A percentile compares a stretch with the other conserved stretches of the same genome.
phyloP scores from a whole-genome alignment of 2,113 vertebrate genomes.

The Centropus unirufus region DNA sequence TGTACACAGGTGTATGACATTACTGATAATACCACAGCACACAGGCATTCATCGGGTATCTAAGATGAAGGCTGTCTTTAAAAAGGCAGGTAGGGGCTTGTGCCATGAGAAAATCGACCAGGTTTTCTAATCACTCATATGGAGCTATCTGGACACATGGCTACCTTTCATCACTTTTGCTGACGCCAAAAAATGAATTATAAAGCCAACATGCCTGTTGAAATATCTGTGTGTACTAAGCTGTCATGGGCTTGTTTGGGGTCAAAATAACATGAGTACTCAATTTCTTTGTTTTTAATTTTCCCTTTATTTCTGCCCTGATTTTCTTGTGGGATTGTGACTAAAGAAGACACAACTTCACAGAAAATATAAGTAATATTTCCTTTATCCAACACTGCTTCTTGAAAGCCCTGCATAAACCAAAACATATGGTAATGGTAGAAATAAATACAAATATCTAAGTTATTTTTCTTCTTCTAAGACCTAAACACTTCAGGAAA shows the following conservation, averaged over 20 bases:
- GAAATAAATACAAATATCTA: not conserved
- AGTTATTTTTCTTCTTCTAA: not conserved
- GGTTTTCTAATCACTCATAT: slow-evolving; percentile 47
- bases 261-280: slow-evolving; percentile 24
- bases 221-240: slow-evolving; percentile 64
- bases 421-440: not conserved
- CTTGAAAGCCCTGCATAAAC: not conserved
- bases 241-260: slow-evolving; percentile 56
- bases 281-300: slow-evolving; percentile 10
- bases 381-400: not conserved
- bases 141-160: slow-evolving; percentile 67
- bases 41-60: slow-evolving; percentile 7
- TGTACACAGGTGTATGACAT: slow-evolving; percentile 33
- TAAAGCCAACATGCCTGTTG: slow-evolving; percentile 61
- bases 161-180: slow-evolving; percentile 69
- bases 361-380: not conserved
- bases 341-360: not conserved
- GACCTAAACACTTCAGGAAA: not conserved
- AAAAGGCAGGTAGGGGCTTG: slow-evolving; percentile 41
- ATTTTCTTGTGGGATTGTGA: not conserved
- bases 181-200: slow-evolving; percentile 40
- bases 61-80: slow-evolving; percentile 35
- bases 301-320: not conserved
- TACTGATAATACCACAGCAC: not conserved
- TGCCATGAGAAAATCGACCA: slow-evolving; percentile 47